Conservation (phyloP, 2,888 invertebrate species). For the Pollenia labialis region DNA sequence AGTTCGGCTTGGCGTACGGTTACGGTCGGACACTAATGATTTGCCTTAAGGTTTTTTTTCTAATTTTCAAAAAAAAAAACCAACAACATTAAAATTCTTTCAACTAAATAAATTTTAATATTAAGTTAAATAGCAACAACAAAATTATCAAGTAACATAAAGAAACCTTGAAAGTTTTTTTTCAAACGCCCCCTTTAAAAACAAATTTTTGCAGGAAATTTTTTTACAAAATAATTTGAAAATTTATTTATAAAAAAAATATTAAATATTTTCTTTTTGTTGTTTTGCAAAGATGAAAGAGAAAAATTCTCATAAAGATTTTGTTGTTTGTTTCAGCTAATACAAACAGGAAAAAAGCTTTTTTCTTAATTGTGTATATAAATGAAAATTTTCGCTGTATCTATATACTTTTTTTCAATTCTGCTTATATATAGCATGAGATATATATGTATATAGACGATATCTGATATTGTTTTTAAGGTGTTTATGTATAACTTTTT, state of each 20-base stretch:
- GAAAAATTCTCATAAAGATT: background rate
- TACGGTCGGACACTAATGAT: too few species aligned
- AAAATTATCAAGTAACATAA: constrained; percentile 40
- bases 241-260: constrained; percentile 8
- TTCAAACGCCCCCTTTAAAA: constrained; percentile 40
- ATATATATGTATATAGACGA: constrained; percentile 4
- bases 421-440: background rate
- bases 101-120: background rate
- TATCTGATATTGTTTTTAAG: constrained; percentile 44
- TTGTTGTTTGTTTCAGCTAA: background rate
- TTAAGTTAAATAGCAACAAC: background rate
- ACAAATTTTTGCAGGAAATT: constrained; percentile 8
- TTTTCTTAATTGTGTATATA: background rate
- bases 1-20: too few species aligned
- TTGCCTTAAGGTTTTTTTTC: too few species aligned
- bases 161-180: constrained; percentile 67
- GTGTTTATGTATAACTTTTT: background rate
- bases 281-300: background rate
- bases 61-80: too few species aligned
- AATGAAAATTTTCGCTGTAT: background rate
- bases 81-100: background rate
- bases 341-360: constrained; percentile 26
- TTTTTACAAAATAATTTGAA: too few species aligned
- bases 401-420: background rate
- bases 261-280: background rate